Evolutionary conservation across 2,797 vertebrate species (phyloP), one percentile per base, ranked within the genome.

Genomic region (Microcaecilia unicolor): DNA sequence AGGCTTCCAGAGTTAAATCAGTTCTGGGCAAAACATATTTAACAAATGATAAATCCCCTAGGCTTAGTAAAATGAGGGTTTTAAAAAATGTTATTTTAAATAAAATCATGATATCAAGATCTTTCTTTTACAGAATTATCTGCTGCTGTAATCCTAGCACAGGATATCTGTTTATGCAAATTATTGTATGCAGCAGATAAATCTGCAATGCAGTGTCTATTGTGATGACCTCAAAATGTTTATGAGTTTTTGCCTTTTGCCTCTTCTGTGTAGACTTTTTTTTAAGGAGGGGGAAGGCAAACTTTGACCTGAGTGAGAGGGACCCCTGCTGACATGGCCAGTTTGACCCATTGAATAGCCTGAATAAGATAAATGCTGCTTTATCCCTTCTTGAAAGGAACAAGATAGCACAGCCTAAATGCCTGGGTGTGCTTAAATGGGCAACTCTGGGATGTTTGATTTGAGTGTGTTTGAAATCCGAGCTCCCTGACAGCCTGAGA

Each of bases 341-440:
- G 83, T 82, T 82, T 76, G 78, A 84, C 84, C 86, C 67, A 76
- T 76, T 83, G 83, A 97, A 90, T 76, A 64, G 80, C 74, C 76
- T 86, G 86, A 94, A 92, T 91, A 82, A 82, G 72, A 89, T 92
- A 93, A 94, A 88, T 66, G 72, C 72, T 18, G 83, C 88, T 94
- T 94, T 91, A 89, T 88, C 80, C 79, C 71, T 51, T 76, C 74
- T 74, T 84, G 83, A 86, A 84, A 86, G 87, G 84, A 88, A 83
- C 68, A 55, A 84, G 85, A 86, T 86, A 86, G 78, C 59, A 16
- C 67, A 36, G 86, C 81, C 80, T 87, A 80, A 84, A 93, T 87
- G 86, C 84, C 79, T 55, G 81, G 80, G 78, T 79, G 78, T 89
- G 79, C 84, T 86, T 85, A 85, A 80, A 81, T 78, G 77, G 82